Evolutionary conservation across 2,888 invertebrate species (phyloP), one percentile per base, ranked within the genome.

Genomic region (Phengaris alcon): DNA sequence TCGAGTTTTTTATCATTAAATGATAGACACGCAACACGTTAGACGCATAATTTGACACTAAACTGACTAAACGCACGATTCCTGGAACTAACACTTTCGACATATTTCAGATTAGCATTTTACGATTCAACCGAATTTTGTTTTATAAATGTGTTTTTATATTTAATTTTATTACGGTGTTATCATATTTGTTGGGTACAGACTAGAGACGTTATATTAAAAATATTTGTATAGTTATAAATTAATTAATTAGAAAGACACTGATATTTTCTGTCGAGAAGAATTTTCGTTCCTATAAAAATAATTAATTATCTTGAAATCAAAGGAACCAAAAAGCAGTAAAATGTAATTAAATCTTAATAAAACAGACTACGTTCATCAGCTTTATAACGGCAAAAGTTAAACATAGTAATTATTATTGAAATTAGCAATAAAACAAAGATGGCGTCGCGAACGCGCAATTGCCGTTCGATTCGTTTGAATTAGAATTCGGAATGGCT

Each of bases 401-500:
- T 15, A 59, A 59, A 7, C 48, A 48, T 5, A 48, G 6, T 48
- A 48, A 59, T 59, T 59, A 22, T 5, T 22, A 15, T 13, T 44
- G 35, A 64, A 73, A 75, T 75, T 74, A 73, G 73, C 64, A 73
- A 75, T 76, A 73, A 52, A 72, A 77, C 74, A 77, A 78, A 74
- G 76, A 76, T 68, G 46, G 75, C 72, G 75, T 78, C 77, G 78
- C 77, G 75, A 77, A 79, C 48, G 78, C 75, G 78, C 77, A 77
- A 78, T 76, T 75, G 77, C 68, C 75, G 79, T 77, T 75, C 78
- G 80, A 81, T 80, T 80, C 80, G 82, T 79, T 80, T 77, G 81
- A 78, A 81, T 83, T 83, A 81, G 84, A 81, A 80, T 81, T 79
- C 73, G 79, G 81, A 83, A 82, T 79, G 80, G 77, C 82, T 82